Evolutionary conservation across 2,797 vertebrate species (phyloP).

Genomic region (Crenichthys baileyi): DNA sequence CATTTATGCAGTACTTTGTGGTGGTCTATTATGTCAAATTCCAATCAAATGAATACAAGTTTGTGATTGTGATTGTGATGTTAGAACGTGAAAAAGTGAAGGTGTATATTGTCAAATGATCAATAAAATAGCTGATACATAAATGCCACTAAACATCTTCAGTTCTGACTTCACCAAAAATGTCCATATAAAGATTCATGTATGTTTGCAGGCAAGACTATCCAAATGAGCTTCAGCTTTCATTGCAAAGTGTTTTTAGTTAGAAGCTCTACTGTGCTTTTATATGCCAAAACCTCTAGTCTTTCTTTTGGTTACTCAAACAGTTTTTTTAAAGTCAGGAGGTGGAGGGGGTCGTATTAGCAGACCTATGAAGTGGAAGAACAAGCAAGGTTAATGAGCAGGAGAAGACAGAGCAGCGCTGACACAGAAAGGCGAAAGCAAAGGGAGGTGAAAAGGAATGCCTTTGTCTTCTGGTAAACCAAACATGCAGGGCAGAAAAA

Average conservation of each 20-base stretch:
- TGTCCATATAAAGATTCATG: background rate
- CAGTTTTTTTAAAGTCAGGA: conserved; percentile 58
- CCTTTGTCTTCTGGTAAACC: conserved; percentile 65
- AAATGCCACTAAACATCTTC: background rate
- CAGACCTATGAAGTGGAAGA: conserved; percentile 82
- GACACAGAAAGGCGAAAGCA: conserved; percentile 72
- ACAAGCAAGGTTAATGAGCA: conserved; percentile 86
- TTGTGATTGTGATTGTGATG: background rate
- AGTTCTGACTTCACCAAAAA: conserved; percentile 1
- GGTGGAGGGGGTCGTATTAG: conserved; percentile 67
- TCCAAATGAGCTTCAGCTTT: conserved; percentile 8
- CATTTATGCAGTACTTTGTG: background rate
- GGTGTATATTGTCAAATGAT: background rate
- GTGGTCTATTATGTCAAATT: background rate
- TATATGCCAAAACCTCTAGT: conserved; percentile 27
- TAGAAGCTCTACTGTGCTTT: conserved; percentile 26
- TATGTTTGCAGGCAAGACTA: conserved; percentile 8
- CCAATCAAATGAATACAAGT: background rate
- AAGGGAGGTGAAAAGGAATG: conserved; percentile 58
- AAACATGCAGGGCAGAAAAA: conserved; percentile 33
- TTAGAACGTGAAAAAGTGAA: background rate
- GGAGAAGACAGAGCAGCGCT: conserved; percentile 80
- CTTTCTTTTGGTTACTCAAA: conserved; percentile 59
- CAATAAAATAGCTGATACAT: background rate
- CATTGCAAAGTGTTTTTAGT: conserved; percentile 19